Base-by-base conservation (phyloP, 2,888 invertebrate genomes). In the Buathra laborator region DNA sequence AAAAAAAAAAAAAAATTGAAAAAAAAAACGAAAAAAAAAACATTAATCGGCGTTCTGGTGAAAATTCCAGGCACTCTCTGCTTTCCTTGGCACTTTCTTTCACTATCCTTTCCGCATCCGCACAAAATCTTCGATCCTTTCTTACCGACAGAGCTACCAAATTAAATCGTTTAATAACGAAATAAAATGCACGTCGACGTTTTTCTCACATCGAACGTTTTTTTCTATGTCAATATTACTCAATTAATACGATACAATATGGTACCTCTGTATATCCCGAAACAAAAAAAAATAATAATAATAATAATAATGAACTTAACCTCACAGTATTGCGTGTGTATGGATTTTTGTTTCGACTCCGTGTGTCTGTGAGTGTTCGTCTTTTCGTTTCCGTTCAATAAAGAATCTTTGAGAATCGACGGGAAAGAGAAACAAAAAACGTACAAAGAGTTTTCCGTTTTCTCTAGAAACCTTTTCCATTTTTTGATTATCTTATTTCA, bases 371-470 rank as follows among this genome's bases (percentile, higher is more conserved):
- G 82, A 70, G 80, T 84, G 81, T 85, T 81, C 76, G 86, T 86
- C 71, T 86, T 83, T 62, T 32, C 70, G 67, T 81, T 77, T 83
- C 74, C 86, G 82, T 82, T 83, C 72, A 88, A 89, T 88, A 88
- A 89, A 89, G 85, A 74, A 87, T 81, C 84, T 88, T 87, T 83
- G 66, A 86, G 86, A 84, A 71, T 77, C 72, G 56, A 84, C 66
- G 64, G 24, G 29, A 62, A 32, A 70, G 48, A 78, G 16, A 62
- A 16, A 62, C 6, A n/a, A 74, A 64, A 62, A 67, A 43, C 19
- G 24, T 37, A 32, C 16, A 53, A 29, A 76, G 24, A 56, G 44
- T 76, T 51, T 64, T 80, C 86, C 72, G 78, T 87, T 89, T 86
- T 29, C 84, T 86, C 86, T 81, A 79, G 82, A 16, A 24, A 87